phyloP scores from a whole-genome alignment of 1,140 invertebrate species.

The Odontomachus brunneus region DNA sequence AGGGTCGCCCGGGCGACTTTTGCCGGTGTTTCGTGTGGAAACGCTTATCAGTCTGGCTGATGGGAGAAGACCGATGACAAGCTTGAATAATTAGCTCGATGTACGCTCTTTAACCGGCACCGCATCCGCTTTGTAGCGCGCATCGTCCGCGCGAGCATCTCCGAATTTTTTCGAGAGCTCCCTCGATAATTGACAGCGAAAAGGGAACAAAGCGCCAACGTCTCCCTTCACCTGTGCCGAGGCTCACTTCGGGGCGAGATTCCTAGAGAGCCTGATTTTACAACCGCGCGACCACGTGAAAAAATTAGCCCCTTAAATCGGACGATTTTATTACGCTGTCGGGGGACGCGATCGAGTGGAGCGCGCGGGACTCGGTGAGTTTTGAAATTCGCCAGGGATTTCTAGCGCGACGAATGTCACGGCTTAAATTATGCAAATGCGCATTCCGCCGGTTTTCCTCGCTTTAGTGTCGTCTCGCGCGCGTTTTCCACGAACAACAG shows the following conservation, averaged over 20 bases:
- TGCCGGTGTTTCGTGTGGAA: constrained; percentile 43
- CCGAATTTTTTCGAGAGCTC: neutral
- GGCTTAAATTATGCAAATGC: constrained; percentile 32
- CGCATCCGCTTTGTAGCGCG: neutral
- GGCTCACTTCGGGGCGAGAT: neutral
- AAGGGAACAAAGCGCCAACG: neutral
- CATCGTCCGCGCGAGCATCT: neutral
- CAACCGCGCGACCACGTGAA: neutral
- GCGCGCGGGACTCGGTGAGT: neutral
- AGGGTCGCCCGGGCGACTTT: constrained; percentile 43
- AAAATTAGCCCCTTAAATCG: constrained; percentile 16
- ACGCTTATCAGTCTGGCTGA: constrained; percentile 33
- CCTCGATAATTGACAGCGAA: constrained; percentile 25
- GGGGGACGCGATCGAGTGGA: neutral
- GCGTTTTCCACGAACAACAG: neutral
- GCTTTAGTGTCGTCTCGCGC: constrained; percentile 3
- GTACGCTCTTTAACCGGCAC: neutral
- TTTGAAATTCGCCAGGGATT: constrained; percentile 12
- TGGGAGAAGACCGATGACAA: constrained; percentile 53
- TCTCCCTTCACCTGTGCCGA: neutral
- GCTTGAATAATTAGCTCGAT: constrained; percentile 44
- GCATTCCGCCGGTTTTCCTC: neutral
- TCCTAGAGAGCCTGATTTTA: constrained; percentile 22
- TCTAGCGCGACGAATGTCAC: constrained; percentile 4
- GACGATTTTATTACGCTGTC: neutral